Percentiles rank a stretch among this genome's conserved stretches.
These are phyloP conservation scores for Alethe castanea DNA, from an alignment of 2,113 vertebrate species.

Conservation along the genomic window DNA sequence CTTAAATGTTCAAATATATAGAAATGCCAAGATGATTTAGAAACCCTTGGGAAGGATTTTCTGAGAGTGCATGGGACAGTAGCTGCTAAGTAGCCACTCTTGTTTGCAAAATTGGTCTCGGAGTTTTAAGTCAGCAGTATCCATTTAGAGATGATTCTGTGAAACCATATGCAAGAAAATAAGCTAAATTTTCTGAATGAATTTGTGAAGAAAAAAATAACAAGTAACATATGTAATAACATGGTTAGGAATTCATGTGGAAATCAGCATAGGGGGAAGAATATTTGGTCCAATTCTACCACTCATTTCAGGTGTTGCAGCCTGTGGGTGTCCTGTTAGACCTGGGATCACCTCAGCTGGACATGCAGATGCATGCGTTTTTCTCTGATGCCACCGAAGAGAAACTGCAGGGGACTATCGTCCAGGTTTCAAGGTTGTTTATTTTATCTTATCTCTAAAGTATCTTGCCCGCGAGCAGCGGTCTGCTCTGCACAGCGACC, in stretches of 20 bases:
- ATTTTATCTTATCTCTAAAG: too few species aligned
- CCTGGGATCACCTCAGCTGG: too few species aligned
- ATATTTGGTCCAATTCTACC: not conserved
- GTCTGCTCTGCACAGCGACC: too few species aligned
- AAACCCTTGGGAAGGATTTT: not conserved
- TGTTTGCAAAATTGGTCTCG: not conserved
- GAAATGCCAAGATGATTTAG: not conserved
- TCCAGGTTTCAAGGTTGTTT: too few species aligned
- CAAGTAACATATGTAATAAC: not conserved
- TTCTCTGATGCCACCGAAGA: too few species aligned
- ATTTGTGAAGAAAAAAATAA: not conserved
- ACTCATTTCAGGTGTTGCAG: not conserved
- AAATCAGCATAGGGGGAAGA: not conserved
- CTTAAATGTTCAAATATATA: not conserved
- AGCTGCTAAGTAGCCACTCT: not conserved
- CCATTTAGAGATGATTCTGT: not conserved
- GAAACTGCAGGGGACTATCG: too few species aligned
- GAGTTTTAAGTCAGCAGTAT: not conserved
- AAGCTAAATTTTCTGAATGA: not conserved
- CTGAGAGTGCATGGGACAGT: not conserved
- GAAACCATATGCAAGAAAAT: not conserved
- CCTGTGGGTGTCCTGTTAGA: too few species aligned
- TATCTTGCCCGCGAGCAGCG: too few species aligned
- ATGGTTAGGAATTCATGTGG: not conserved
- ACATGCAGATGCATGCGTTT: too few species aligned